Evolutionary conservation across 2,797 vertebrate genomes (phyloP).

Genomic region (Peromyscus attwateri): DNA sequence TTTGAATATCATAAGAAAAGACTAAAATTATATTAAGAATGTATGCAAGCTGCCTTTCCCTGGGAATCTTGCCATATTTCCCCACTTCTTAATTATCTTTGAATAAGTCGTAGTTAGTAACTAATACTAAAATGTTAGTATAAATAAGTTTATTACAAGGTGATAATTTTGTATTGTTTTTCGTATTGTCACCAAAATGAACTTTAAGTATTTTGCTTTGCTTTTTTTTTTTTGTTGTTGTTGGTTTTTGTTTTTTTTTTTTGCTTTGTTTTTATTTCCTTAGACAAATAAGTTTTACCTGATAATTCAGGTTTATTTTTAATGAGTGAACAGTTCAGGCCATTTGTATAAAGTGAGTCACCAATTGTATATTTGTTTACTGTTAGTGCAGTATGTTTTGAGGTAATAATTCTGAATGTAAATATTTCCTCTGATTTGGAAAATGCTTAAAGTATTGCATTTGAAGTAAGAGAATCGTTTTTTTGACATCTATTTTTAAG

Average conservation of each 20-base stretch:
- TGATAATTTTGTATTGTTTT: constrained; percentile 29
- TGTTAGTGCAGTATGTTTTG: constrained; percentile 45
- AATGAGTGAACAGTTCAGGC: constrained; percentile 15
- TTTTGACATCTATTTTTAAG: constrained; percentile 37
- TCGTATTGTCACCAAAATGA: constrained; percentile 47
- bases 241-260: background rate
- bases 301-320: background rate
- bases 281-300: constrained; percentile 58
- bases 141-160: constrained; percentile 40
- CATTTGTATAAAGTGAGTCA: background rate
- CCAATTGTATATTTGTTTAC: constrained; percentile 37
- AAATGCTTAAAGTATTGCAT: constrained; percentile 31
- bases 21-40: constrained; percentile 44
- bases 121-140: constrained; percentile 20
- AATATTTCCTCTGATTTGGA: constrained; percentile 38
- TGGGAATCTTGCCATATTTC: constrained; percentile 38
- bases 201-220: constrained; percentile 44
- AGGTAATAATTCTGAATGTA: background rate
- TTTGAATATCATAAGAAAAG: constrained; percentile 57
- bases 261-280: constrained; percentile 53
- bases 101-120: constrained; percentile 53
- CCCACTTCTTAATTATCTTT: constrained; percentile 57
- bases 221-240: too few species aligned
- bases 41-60: constrained; percentile 22
- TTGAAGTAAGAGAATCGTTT: constrained; percentile 30